Evolutionary conservation across 2,888 invertebrate species (phyloP).

Genomic region (Drosophila siamana): DNA sequence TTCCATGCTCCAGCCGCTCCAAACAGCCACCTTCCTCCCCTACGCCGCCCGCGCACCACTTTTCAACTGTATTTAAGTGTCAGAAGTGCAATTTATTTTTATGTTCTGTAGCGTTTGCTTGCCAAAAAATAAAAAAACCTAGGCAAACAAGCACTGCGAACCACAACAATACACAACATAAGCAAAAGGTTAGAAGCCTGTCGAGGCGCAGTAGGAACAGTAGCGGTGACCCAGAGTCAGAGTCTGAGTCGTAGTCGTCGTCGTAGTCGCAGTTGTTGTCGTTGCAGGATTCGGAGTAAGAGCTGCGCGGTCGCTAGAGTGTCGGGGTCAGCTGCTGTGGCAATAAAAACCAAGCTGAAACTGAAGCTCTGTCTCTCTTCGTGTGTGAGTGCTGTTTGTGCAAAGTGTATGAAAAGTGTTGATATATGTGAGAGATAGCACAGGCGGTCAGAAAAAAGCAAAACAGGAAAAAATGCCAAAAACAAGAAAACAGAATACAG

Average conservation of each 20-base stretch:
- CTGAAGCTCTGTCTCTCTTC: slow-evolving; percentile 34
- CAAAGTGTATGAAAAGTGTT: slow-evolving; percentile 67
- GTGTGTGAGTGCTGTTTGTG: slow-evolving; percentile 21
- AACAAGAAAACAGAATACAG: neutral
- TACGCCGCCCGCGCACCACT: slow-evolving; percentile 31
- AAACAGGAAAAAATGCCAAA: neutral
- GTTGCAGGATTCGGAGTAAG: neutral
- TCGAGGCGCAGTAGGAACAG: slow-evolving; percentile 13
- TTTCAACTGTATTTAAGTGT: slow-evolving; percentile 76
- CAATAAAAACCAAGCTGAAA: slow-evolving; percentile 67
- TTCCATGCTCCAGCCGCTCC: slow-evolving; percentile 7
- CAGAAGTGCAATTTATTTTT: slow-evolving; percentile 81
- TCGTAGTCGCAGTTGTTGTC: neutral
- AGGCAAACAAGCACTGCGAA: slow-evolving; percentile 37
- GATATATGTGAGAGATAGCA: slow-evolving; percentile 66
- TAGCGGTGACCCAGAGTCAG: neutral
- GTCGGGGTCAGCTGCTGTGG: slow-evolving; percentile 65
- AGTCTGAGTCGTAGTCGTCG: too few species aligned
- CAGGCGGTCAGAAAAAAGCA: slow-evolving; percentile 30
- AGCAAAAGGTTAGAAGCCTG: slow-evolving; percentile 60
- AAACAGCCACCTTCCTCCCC: slow-evolving; percentile 1
- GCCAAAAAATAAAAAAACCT: slow-evolving; percentile 48
- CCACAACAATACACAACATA: slow-evolving; percentile 66
- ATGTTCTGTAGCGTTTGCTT: slow-evolving; percentile 72
- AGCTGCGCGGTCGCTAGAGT: slow-evolving; percentile 8